Percentiles rank a stretch among this genome's conserved stretches.
Conservation (phyloP, 2,797 vertebrate genomes). For the Pseudomugil tenellus region DNA sequence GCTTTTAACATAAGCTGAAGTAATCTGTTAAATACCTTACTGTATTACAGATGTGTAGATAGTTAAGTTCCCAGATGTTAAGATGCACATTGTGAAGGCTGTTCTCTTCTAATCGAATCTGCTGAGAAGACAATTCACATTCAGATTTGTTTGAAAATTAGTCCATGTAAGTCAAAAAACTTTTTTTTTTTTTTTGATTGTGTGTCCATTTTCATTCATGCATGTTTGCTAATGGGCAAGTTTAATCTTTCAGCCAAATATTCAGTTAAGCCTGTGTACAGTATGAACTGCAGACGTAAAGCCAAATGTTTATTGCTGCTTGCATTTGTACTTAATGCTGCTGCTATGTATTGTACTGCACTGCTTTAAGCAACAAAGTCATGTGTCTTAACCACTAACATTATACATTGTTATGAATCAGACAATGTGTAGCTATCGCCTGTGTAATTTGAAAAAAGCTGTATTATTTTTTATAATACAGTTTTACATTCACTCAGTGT, state of each 20-base stretch:
- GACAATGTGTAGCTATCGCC: slow-evolving; percentile 2
- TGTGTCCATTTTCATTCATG: neutral
- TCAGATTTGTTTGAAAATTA: neutral
- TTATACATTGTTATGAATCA: slow-evolving; percentile 21
- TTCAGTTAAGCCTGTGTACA: neutral
- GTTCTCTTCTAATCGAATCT: neutral
- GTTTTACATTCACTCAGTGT: slow-evolving; percentile 30
- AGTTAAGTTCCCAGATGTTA: neutral
- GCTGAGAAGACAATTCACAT: neutral
- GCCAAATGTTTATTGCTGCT: neutral
- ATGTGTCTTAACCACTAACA: slow-evolving; percentile 35
- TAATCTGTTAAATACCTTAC: slow-evolving; percentile 1
- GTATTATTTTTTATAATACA: slow-evolving; percentile 28
- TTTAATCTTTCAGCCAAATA: neutral
- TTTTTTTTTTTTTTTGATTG: neutral
- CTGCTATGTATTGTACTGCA: slow-evolving; percentile 6
- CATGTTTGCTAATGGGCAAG: slow-evolving; percentile 5
- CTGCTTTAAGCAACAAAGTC: slow-evolving; percentile 4
- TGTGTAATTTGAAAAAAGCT: slow-evolving; percentile 10
- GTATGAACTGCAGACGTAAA: neutral
- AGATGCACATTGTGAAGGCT: slow-evolving; percentile 16
- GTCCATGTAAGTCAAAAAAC: neutral
- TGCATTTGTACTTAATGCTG: neutral
- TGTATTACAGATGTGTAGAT: too few relatives aligned
- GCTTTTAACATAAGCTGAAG: neutral